phyloP scores from a whole-genome alignment of 2,113 vertebrate genomes.

The Sus scrofa region DNA sequence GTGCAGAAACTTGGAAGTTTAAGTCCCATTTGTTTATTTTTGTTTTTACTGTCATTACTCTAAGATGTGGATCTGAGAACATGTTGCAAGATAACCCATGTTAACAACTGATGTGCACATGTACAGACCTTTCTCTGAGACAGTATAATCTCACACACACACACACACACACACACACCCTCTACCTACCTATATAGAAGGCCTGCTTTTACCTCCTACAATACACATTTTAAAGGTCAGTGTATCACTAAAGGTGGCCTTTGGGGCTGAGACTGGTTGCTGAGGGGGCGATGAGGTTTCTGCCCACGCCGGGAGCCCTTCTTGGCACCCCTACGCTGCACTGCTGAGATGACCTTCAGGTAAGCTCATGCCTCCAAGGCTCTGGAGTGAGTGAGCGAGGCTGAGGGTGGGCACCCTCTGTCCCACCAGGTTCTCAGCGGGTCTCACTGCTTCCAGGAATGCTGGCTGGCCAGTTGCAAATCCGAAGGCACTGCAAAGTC shows the following conservation, averaged over 20 bases:
- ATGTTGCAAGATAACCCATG: not conserved
- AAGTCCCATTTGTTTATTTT: too few relatives aligned
- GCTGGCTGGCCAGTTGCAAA: not conserved
- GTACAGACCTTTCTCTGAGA: conserved; percentile 7
- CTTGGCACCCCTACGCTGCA: not conserved
- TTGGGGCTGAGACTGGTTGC: not conserved
- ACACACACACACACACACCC: not conserved
- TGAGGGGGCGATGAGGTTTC: not conserved
- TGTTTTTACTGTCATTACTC: too few relatives aligned
- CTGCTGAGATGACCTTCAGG: not conserved
- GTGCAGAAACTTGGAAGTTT: too few relatives aligned
- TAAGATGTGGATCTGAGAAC: too few relatives aligned
- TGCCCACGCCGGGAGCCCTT: not conserved
- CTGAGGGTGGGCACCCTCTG: not conserved
- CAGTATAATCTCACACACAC: not conserved
- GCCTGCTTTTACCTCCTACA: not conserved
- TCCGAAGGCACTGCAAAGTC: not conserved
- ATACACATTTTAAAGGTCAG: not conserved
- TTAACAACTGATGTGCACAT: not conserved
- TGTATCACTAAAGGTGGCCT: not conserved
- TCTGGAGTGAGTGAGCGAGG: not conserved
- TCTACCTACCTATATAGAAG: not conserved
- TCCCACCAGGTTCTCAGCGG: not conserved
- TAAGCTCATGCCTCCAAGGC: not conserved
- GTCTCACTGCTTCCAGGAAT: not conserved